Evolutionary conservation across 2,797 vertebrate species (phyloP).

Genomic region (Hoplostethus mediterraneus): DNA sequence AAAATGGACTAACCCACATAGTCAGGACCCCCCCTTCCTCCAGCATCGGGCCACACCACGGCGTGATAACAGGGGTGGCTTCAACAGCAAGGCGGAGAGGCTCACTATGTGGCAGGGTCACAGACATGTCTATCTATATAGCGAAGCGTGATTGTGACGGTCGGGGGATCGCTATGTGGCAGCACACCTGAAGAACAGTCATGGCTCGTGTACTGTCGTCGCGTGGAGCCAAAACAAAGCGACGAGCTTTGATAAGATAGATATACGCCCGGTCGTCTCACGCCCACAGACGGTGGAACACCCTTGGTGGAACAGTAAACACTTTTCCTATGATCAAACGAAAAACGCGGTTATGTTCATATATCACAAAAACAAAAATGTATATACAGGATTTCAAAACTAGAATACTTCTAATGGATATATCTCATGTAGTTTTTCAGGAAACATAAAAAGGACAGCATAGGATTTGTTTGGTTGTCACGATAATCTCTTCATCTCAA

Average conservation of each 20-base stretch:
- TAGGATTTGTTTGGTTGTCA: constrained; percentile 75
- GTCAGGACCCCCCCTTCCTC: constrained; percentile 52
- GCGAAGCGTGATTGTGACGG: constrained; percentile 58
- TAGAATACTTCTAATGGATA: constrained; percentile 47
- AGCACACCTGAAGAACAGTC: constrained; percentile 80
- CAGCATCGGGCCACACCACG: constrained; percentile 72
- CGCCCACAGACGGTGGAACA: constrained; percentile 78
- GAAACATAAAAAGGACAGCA: constrained; percentile 67
- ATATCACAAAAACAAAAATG: constrained; percentile 50
- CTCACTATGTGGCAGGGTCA: constrained; percentile 54
- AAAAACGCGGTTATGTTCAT: constrained; percentile 12
- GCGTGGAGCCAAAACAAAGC: constrained; percentile 97
- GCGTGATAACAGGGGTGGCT: constrained; percentile 64
- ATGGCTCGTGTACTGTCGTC: constrained; percentile 74
- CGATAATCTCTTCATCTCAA: constrained; percentile 73
- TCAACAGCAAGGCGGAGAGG: constrained; percentile 74
- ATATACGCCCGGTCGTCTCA: constrained; percentile 70
- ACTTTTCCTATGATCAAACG: constrained; percentile 62
- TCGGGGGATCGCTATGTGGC: constrained; percentile 63
- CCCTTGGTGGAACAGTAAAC: constrained; percentile 76
- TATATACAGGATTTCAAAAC: constrained; percentile 69
- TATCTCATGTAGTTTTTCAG: constrained; percentile 36
- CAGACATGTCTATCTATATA: constrained; percentile 46
- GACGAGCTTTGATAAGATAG: constrained; percentile 77
- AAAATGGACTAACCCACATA: constrained; percentile 51